phyloP scores from a whole-genome alignment of 2,888 invertebrate genomes.

The Hedychridium roseum region DNA sequence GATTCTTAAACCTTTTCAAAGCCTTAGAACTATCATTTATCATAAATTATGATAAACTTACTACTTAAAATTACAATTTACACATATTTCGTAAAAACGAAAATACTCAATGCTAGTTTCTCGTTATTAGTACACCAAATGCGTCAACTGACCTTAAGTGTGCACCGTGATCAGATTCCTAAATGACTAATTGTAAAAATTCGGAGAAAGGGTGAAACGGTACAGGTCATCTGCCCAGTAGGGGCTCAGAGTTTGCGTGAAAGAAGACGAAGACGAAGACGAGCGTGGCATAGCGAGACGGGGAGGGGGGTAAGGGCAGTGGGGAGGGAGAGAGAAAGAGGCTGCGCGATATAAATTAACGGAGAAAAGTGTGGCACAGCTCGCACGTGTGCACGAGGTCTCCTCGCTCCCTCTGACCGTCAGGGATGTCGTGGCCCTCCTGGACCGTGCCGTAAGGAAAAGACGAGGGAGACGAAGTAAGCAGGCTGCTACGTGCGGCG shows the following conservation, averaged over 20 bases:
- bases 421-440: slow-evolving; percentile 46
- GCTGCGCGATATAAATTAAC: slow-evolving; percentile 33
- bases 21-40: too few species aligned
- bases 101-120: too few species aligned
- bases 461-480: not conserved
- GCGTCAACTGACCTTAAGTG: too few species aligned
- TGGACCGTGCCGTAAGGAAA: slow-evolving; percentile 28
- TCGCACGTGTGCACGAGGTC: slow-evolving; percentile 26
- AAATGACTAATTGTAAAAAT: too few species aligned
- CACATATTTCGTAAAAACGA: too few species aligned
- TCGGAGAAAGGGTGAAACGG: not conserved
- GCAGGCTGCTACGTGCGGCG: slow-evolving; percentile 5
- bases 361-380: slow-evolving; percentile 21
- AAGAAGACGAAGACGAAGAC: not conserved
- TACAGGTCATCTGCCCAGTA: not conserved
- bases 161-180: too few species aligned
- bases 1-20: too few species aligned
- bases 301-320: not conserved
- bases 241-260: not conserved
- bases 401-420: slow-evolving; percentile 24
- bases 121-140: too few species aligned
- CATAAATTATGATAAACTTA: too few species aligned
- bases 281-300: not conserved
- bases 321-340: not conserved
- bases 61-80: too few species aligned